phyloP scores from a whole-genome alignment of 2,888 invertebrate genomes.

The Drosophila pegasa region DNA sequence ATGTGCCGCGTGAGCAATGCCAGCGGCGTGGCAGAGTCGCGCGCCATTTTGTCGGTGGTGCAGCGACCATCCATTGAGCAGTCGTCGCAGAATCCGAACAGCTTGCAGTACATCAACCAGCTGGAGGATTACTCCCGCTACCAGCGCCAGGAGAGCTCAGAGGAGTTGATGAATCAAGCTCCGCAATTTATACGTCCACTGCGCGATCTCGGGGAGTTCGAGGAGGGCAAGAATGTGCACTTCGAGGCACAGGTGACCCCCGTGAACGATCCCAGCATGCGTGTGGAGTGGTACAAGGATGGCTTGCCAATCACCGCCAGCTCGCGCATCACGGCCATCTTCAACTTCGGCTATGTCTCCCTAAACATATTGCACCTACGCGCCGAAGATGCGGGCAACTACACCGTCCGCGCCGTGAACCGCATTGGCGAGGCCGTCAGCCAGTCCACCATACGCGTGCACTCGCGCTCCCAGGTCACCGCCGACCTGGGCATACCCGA shows the following conservation, averaged over 20 bases:
- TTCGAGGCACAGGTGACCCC: slow-evolving; percentile 97
- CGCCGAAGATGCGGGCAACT: slow-evolving; percentile 98
- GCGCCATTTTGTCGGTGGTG: slow-evolving; percentile 92
- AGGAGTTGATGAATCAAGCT: slow-evolving; percentile 92
- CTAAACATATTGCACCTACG: slow-evolving; percentile 99
- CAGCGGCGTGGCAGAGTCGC: slow-evolving; percentile 94
- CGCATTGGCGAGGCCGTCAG: slow-evolving; percentile 95
- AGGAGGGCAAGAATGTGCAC: slow-evolving; percentile 96
- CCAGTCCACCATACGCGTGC: slow-evolving; percentile 91
- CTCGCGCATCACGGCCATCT: slow-evolving; percentile 98
- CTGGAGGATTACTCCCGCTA: slow-evolving; percentile 96
- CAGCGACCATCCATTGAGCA: slow-evolving; percentile 94
- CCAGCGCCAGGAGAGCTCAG: slow-evolving; percentile 93
- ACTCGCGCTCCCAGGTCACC: slow-evolving; percentile 92
- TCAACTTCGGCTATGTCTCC: slow-evolving; percentile 99
- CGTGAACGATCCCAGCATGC: slow-evolving; percentile 96
- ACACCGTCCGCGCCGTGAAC: slow-evolving; percentile 96
- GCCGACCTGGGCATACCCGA: slow-evolving; percentile 95
- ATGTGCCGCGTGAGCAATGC: slow-evolving; percentile 94
- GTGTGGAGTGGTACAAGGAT: slow-evolving; percentile 98
- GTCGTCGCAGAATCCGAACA: slow-evolving; percentile 95
- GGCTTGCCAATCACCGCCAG: slow-evolving; percentile 98
- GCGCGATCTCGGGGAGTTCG: slow-evolving; percentile 93
- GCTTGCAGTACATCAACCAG: slow-evolving; percentile 95
- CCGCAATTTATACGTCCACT: slow-evolving; percentile 95